These are phyloP conservation scores for Eurypyga helias DNA, from an alignment of 2,113 vertebrate species.

Conservation along the genomic window DNA sequence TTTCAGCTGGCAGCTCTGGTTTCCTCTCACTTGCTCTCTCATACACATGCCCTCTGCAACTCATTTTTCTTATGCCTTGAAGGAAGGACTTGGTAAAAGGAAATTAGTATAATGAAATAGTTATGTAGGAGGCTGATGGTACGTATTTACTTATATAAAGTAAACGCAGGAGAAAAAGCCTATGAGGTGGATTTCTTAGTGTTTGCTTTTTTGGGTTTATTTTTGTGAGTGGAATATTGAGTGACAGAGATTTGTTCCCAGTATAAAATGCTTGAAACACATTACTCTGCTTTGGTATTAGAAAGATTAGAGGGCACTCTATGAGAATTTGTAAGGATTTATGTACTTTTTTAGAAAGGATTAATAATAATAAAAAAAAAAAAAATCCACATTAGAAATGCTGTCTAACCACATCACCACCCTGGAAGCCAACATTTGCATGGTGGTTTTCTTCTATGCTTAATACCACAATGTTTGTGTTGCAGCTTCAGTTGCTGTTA, in stretches of 20 bases:
- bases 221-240: constrained; percentile 1
- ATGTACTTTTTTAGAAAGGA: constrained; percentile 55
- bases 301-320: constrained; percentile 54
- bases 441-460: constrained; percentile 24
- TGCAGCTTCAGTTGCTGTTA: background rate
- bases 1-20: constrained; percentile 25
- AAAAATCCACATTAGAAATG: constrained; percentile 35
- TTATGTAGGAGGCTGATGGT: constrained; percentile 14
- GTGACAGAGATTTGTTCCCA: constrained; percentile 16
- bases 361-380: constrained; percentile 60
- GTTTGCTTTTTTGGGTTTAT: background rate
- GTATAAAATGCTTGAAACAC: constrained; percentile 46
- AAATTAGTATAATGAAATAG: constrained; percentile 27
- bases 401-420: constrained; percentile 16
- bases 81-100: constrained; percentile 44
- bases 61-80: background rate
- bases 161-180: background rate
- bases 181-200: background rate
- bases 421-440: background rate
- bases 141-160: constrained; percentile 19
- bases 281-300: constrained; percentile 47
- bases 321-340: constrained; percentile 72
- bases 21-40: background rate
- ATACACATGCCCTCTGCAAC: background rate
- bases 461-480: background rate